Evolutionary conservation across 2,888 invertebrate species (phyloP).

Genomic region (Epicampocera succincta): DNA sequence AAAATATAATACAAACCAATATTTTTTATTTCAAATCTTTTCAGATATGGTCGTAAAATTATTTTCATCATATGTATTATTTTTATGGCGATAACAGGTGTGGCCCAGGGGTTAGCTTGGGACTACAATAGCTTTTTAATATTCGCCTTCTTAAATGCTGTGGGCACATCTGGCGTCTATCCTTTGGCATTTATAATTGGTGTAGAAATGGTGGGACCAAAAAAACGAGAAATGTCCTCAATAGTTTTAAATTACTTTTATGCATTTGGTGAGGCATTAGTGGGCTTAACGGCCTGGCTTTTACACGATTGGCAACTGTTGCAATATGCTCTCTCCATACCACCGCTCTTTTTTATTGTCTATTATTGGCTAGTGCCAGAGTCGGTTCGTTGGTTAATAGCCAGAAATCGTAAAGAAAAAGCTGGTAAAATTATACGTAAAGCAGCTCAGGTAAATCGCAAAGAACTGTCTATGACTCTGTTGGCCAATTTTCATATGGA

Average conservation of each 20-base stretch:
- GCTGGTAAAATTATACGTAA: slow-evolving; percentile 83
- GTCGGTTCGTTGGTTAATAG: slow-evolving; percentile 86
- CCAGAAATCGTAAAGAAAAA: slow-evolving; percentile 83
- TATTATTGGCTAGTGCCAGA: slow-evolving; percentile 86
- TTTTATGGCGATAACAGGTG: slow-evolving; percentile 84
- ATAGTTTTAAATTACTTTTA: slow-evolving; percentile 86
- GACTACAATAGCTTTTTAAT: slow-evolving; percentile 83
- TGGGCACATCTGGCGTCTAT: slow-evolving; percentile 85
- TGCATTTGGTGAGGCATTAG: slow-evolving; percentile 85
- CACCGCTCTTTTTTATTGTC: slow-evolving; percentile 84
- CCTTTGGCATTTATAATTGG: slow-evolving; percentile 85
- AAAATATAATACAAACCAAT: no score
- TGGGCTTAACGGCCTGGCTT: slow-evolving; percentile 85
- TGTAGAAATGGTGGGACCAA: slow-evolving; percentile 86
- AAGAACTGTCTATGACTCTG: slow-evolving; percentile 81
- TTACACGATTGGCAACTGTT: slow-evolving; percentile 84
- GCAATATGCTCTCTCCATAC: slow-evolving; percentile 84
- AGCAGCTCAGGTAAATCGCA: slow-evolving; percentile 84
- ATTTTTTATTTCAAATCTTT: background rate
- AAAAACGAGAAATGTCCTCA: slow-evolving; percentile 85
- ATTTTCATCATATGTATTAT: slow-evolving; percentile 84
- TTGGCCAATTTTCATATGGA: slow-evolving; percentile 80
- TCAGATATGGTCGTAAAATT: slow-evolving; percentile 84
- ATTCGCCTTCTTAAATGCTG: slow-evolving; percentile 84
- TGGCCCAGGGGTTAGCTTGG: slow-evolving; percentile 83